Conservation (phyloP, 2,113 vertebrate genomes). For the Rhineura floridana region DNA sequence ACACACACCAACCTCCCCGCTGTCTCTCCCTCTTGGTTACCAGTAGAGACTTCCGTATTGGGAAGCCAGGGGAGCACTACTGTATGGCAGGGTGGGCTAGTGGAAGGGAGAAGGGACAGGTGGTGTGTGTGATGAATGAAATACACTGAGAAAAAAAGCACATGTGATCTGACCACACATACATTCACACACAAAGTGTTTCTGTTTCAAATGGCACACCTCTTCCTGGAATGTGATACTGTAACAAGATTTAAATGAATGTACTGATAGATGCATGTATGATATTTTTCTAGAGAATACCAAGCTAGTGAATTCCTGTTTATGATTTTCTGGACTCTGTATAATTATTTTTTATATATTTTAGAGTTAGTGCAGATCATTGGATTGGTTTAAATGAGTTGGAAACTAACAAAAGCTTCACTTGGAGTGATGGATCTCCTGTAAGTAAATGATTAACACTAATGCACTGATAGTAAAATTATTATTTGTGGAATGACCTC, state of each 20-base stretch:
- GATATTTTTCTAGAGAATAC: background rate
- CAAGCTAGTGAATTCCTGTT: background rate
- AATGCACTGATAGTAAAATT: background rate
- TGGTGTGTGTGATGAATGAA: no score
- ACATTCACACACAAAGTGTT: no score
- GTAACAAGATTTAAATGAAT: background rate
- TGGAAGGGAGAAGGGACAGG: no score
- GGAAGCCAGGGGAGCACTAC: no score
- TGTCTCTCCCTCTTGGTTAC: no score
- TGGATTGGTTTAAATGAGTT: conserved; percentile 89
- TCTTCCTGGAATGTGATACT: background rate
- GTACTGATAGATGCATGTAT: background rate
- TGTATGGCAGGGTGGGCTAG: no score
- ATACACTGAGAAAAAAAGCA: background rate
- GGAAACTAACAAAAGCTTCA: conserved; percentile 78
- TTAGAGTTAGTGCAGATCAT: conserved; percentile 36
- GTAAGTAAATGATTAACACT: conserved; percentile 75
- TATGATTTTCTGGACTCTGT: no score
- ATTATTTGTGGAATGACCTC: no score
- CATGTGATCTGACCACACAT: background rate
- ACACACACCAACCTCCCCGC: no score
- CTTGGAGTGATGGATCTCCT: conserved; percentile 89
- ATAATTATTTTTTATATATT: background rate
- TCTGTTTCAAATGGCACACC: background rate
- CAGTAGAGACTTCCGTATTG: no score